These are phyloP conservation scores for Urocolius indicus DNA, from an alignment of 2,113 vertebrate genomes.

Conservation along the genomic window DNA sequence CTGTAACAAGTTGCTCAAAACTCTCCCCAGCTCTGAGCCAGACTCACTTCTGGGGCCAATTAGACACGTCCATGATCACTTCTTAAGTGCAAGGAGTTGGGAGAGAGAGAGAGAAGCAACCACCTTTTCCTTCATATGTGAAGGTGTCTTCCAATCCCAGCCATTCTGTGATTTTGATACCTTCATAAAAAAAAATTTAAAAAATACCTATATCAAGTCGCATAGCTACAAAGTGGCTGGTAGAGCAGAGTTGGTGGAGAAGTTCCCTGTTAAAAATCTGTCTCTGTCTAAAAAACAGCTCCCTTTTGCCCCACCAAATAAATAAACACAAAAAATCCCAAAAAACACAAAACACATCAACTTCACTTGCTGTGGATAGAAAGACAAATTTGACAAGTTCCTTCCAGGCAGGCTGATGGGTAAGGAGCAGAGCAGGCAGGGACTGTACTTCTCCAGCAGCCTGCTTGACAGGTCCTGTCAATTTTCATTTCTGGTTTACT, in stretches of 20 bases:
- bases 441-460: background rate
- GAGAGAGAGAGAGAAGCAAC: too few relatives aligned
- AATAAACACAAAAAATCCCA: background rate
- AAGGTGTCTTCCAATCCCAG: too few relatives aligned
- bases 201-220: background rate
- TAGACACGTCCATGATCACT: too few relatives aligned
- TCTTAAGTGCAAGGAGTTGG: too few relatives aligned
- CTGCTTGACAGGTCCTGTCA: conserved; percentile 29
- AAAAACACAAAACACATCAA: background rate
- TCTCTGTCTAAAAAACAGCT: background rate
- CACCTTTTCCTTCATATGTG: too few relatives aligned
- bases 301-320: fast-evolving
- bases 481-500: conserved; percentile 4
- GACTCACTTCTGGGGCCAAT: too few relatives aligned
- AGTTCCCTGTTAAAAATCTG: background rate
- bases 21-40: too few relatives aligned
- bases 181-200: too few relatives aligned
- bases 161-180: too few relatives aligned
- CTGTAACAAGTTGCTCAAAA: too few relatives aligned
- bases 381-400: background rate
- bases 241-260: background rate
- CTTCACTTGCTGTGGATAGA: background rate
- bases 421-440: background rate
- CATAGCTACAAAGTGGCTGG: background rate
- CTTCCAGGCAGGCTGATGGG: conserved; percentile 20